phyloP scores from a whole-genome alignment of 2,797 vertebrate species.

The Epinephelus coioides region DNA sequence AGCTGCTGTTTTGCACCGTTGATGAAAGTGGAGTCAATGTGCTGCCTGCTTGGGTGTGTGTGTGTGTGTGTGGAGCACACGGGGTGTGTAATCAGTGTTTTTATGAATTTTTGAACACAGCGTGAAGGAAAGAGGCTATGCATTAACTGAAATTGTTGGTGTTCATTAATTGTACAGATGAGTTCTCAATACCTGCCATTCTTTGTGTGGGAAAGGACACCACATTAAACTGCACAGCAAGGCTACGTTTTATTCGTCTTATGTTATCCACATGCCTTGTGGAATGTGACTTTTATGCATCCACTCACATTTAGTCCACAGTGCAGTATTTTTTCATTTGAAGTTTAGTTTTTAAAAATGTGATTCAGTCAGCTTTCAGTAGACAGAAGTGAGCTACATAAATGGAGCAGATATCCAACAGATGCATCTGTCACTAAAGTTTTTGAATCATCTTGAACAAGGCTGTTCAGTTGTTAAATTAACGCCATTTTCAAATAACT shows the following conservation, averaged over 20 bases:
- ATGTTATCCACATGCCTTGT: conserved; percentile 1
- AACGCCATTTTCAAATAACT: not conserved
- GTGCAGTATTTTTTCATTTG: not conserved
- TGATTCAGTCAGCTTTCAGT: not conserved
- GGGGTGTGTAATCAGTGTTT: conserved; percentile 42
- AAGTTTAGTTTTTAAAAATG: conserved; percentile 4
- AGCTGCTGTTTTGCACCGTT: conserved; percentile 51
- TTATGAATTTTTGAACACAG: conserved; percentile 28
- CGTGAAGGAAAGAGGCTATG: conserved; percentile 69
- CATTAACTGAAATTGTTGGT: conserved; percentile 78
- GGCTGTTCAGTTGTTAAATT: conserved; percentile 10
- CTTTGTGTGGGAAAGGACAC: not conserved
- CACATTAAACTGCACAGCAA: conserved; percentile 2
- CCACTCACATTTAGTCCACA: not conserved
- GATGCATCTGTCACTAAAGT: not conserved
- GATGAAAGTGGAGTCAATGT: conserved; percentile 37
- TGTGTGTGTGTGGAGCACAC: conserved; percentile 14
- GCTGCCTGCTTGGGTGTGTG: conserved; percentile 12
- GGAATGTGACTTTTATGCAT: conserved; percentile 17
- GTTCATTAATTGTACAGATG: conserved; percentile 47
- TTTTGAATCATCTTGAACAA: conserved; percentile 15
- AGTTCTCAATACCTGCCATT: conserved; percentile 58
- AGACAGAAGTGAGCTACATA: not conserved
- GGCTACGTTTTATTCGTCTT: conserved; percentile 9
- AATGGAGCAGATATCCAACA: not conserved